These are phyloP conservation scores for Fragum sueziense DNA, from an alignment of 2,888 invertebrate genomes.

Conservation along the genomic window DNA sequence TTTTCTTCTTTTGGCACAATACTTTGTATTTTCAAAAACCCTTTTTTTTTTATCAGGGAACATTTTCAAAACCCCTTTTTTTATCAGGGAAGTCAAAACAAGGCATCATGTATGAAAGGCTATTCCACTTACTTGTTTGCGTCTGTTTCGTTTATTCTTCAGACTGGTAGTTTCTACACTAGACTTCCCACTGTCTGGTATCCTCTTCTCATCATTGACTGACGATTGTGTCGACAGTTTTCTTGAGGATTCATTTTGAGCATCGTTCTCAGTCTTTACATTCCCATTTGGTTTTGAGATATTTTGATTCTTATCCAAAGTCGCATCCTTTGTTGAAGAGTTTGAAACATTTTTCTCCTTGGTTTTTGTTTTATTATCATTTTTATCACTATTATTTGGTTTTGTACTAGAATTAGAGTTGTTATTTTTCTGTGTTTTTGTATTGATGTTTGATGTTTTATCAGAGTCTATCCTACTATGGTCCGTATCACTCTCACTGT, in stretches of 20 bases:
- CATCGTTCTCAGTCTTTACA: background rate
- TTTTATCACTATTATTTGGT: conserved; percentile 13
- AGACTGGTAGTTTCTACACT: conserved; percentile 2
- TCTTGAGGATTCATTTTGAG: background rate
- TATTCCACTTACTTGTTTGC: conserved; percentile 58
- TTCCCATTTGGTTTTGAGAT: conserved; percentile 30
- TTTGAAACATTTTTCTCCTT: conserved; percentile 30
- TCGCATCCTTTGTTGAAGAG: conserved; percentile 17
- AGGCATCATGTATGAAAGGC: too few species aligned
- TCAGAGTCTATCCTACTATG: conserved; percentile 34
- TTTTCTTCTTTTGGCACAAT: too few species aligned
- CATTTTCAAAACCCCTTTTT: too few species aligned
- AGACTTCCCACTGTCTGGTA: conserved; percentile 14
- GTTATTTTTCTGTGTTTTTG: conserved; percentile 10
- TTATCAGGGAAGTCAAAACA: too few species aligned
- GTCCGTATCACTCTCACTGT: conserved; percentile 54
- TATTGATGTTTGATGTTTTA: conserved; percentile 18
- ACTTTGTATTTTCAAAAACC: too few species aligned
- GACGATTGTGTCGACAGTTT: background rate
- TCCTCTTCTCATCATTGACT: background rate
- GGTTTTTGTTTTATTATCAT: conserved; percentile 28
- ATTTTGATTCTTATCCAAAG: conserved; percentile 58
- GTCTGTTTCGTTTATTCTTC: conserved; percentile 43
- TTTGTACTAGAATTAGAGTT: conserved; percentile 14
- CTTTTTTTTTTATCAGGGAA: too few species aligned